Evolutionary conservation across 2,888 invertebrate genomes (phyloP), one percentile per base, ranked within the genome.

Genomic region (Caenorhabditis zanzibari): DNA sequence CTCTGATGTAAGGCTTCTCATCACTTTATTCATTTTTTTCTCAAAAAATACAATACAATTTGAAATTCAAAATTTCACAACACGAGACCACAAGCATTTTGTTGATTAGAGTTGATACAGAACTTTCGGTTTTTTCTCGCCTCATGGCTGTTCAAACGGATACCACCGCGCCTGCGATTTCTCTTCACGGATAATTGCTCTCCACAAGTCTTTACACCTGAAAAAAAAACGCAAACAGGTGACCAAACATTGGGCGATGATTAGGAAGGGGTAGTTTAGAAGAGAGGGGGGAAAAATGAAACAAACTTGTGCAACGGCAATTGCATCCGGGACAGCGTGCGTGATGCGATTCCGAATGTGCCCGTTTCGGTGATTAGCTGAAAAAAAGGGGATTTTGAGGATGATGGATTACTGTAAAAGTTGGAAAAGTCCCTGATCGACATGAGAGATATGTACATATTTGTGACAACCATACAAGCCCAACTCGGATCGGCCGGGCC

Each of bases 141-240:
- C 41, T 82, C 49, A 86, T 38, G 91, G 90, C 73, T 90, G 88
- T 66, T 91, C 90, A 22, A 92, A 81, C 9, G 91, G 68, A 72
- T 91, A 89, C 92, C 92, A 92, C 38, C 91, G 85, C 9, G 92
- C 91, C 76, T 90, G 92, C 7, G 90, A 88, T 69, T 91, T 91
- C 82, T 92, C 92, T 44, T 91, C 92, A 9, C 88, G 88, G 44
- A 92, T 92, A 35, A 92, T 90, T 26, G 90, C 90, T 69, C 92
- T 74, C 92, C 92, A 92, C 24, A 92, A 75, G 63, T 92, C 92
- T 73, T 90, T 89, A 81, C 92, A 92, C 71, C 87, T 87, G 82
- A 66, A 87, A n/a, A n/a, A n/a, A n/a, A 85, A 64, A 6, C 28
- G 12, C 6, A n/a, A 63, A 61, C 35, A 68, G 63, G 22, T 61